Conservation (phyloP, 2,888 invertebrate species). For the Carabus problematicus region DNA sequence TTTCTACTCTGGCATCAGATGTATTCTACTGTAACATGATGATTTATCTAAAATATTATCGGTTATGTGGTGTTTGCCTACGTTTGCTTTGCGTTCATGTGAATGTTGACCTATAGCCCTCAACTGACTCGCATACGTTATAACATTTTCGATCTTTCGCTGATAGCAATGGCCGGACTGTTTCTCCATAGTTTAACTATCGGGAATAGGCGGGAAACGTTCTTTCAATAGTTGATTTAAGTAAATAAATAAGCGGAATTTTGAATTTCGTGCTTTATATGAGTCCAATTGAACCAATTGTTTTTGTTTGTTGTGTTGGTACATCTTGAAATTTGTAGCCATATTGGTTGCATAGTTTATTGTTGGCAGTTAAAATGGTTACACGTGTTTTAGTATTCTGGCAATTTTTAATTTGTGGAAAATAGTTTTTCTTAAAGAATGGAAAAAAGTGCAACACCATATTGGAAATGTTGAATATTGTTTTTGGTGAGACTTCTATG, state of each 20-base stretch:
- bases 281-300: background rate
- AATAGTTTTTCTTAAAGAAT: too few species aligned
- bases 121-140: background rate
- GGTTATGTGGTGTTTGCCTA: slow-evolving; percentile 3
- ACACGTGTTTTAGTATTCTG: too few species aligned
- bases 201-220: slow-evolving; percentile 5
- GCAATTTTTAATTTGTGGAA: too few species aligned
- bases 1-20: too few species aligned
- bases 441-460: too few species aligned
- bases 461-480: too few species aligned
- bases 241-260: background rate
- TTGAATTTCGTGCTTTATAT: slow-evolving; percentile 13
- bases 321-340: background rate
- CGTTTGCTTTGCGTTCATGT: slow-evolving; percentile 1
- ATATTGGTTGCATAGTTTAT: background rate
- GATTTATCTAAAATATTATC: slow-evolving; percentile 14
- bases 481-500: too few species aligned
- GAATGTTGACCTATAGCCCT: slow-evolving; percentile 10
- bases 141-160: background rate
- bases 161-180: slow-evolving; percentile 3
- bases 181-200: slow-evolving; percentile 10
- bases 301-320: background rate
- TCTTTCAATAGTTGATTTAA: slow-evolving; percentile 9
- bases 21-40: too few species aligned
- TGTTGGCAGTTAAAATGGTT: too few species aligned